Evolutionary conservation across 1,140 invertebrate genomes (phyloP).

Genomic region (Periplaneta americana): DNA sequence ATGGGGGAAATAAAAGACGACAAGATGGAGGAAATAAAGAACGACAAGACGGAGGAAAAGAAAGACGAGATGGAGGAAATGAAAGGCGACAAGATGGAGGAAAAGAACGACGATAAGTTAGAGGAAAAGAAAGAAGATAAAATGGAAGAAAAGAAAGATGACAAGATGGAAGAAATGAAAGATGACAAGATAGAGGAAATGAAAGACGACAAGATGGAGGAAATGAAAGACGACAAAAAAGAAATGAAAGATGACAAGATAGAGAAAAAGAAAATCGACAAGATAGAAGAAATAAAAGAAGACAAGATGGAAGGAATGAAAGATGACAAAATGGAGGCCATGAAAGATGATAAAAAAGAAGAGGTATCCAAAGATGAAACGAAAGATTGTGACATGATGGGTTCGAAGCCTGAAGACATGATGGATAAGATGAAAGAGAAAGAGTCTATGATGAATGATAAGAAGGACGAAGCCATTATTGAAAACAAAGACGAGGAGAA

Average conservation of each 20-base stretch:
- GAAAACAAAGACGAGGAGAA: not conserved
- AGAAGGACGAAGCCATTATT: slow-evolving; percentile 39
- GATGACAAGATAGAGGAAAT: not conserved
- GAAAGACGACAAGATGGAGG: slow-evolving; percentile 9
- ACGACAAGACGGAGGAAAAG: not conserved
- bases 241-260: slow-evolving; percentile 25
- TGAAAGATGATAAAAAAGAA: slow-evolving; percentile 32
- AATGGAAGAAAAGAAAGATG: slow-evolving; percentile 28
- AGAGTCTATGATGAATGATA: slow-evolving; percentile 31
- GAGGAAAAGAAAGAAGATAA: slow-evolving; percentile 23
- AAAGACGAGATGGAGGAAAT: not conserved
- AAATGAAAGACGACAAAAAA: no score
- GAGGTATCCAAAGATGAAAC: not conserved
- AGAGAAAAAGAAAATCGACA: slow-evolving; percentile 39
- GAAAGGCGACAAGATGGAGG: not conserved
- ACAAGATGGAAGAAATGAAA: slow-evolving; percentile 24
- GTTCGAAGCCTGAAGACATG: not conserved
- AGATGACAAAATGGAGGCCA: slow-evolving; percentile 39
- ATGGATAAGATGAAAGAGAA: not conserved
- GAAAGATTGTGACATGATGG: not conserved
- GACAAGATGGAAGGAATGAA: slow-evolving; percentile 11
- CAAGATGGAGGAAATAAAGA: not conserved
- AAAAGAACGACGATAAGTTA: slow-evolving; percentile 21
- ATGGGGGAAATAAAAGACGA: not conserved
- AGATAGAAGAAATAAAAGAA: slow-evolving; percentile 17